Evolutionary conservation across 2,888 invertebrate species (phyloP).

Genomic region (Hydrotaea cyrtoneurina): DNA sequence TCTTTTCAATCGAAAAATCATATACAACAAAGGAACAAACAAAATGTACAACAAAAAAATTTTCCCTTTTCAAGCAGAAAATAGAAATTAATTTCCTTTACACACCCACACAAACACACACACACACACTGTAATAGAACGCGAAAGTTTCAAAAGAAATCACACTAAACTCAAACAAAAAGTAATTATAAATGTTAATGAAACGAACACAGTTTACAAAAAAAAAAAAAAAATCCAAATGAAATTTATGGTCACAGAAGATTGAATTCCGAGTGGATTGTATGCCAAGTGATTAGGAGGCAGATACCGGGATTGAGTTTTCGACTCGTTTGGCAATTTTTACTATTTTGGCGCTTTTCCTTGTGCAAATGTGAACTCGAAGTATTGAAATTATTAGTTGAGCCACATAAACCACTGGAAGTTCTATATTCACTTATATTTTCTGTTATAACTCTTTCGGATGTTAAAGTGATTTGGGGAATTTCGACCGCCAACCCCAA

Average conservation of each 20-base stretch:
- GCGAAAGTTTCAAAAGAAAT: not conserved
- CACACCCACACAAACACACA: not conserved
- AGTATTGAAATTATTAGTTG: no score
- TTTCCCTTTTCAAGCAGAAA: not conserved
- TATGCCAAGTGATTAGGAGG: no score
- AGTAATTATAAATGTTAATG: constrained; percentile 21
- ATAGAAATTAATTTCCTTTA: constrained; percentile 8
- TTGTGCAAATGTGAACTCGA: no score
- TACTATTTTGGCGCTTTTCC: no score
- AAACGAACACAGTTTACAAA: not conserved
- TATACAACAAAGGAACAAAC: not conserved
- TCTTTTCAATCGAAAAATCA: not conserved
- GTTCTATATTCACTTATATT: no score
- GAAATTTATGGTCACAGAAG: not conserved
- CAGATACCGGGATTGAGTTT: no score
- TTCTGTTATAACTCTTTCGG: no score
- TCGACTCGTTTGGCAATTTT: no score
- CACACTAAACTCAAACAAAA: constrained; percentile 3
- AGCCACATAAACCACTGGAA: no score
- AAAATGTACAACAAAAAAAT: not conserved
- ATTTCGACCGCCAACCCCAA: no score
- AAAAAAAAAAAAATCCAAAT: not conserved
- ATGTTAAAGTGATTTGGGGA: no score
- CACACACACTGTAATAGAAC: not conserved
- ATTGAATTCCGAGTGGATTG: not conserved